A percentile compares a stretch with the other conserved stretches of the same genome.
These are phyloP conservation scores for Tenrec ecaudatus DNA, from an alignment of 2,113 vertebrate species.

Conservation along the genomic window DNA sequence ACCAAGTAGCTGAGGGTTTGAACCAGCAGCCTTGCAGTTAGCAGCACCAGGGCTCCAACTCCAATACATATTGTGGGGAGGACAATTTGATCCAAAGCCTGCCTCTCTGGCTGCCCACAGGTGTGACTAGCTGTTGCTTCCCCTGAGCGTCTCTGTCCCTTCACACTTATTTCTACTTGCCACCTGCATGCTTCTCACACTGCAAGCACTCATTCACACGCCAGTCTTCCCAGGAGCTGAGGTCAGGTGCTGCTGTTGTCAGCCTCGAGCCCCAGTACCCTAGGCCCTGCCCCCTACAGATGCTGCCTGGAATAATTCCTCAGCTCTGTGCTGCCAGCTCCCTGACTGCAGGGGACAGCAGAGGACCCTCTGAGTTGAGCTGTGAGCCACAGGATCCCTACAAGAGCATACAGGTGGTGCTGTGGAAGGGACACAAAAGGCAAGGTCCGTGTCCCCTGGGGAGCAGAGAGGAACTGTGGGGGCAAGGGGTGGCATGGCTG, in stretches of 20 bases:
- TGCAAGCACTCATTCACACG: neutral
- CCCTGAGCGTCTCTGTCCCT: neutral
- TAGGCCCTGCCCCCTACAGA: neutral
- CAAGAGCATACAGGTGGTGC: neutral
- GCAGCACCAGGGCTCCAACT: too few relatives aligned
- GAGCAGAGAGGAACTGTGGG: neutral
- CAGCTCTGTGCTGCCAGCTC: neutral
- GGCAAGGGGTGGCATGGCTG: accelerated
- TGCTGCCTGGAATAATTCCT: neutral
- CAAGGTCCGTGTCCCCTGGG: neutral
- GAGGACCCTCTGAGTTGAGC: neutral
- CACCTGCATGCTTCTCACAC: neutral
- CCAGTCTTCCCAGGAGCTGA: neutral
- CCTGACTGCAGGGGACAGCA: neutral
- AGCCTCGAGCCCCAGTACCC: neutral
- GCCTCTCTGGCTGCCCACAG: neutral
- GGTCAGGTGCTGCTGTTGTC: neutral
- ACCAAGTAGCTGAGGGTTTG: too few relatives aligned
- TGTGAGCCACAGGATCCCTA: neutral
- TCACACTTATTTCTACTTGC: neutral
- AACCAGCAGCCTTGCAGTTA: too few relatives aligned
- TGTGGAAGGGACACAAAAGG: neutral
- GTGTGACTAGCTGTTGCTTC: neutral
- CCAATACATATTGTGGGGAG: neutral
- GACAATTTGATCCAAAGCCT: neutral